Evolutionary conservation across 2,113 vertebrate species (phyloP).

Genomic region (Psammodynastes pulverulentus): DNA sequence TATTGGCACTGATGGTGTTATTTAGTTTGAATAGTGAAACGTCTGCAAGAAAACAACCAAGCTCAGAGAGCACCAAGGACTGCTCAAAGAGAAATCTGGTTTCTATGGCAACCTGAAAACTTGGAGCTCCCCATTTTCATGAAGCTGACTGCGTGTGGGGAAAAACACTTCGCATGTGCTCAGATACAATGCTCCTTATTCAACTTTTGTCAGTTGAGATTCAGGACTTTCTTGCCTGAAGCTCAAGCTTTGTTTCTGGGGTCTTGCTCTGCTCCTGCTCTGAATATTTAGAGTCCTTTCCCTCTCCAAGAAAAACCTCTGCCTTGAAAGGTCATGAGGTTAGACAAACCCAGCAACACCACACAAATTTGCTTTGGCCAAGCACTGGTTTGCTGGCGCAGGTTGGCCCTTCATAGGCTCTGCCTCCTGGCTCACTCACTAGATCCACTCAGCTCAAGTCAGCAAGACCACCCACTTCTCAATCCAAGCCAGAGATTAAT

Average conservation of each 20-base stretch:
- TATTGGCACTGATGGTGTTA: background rate
- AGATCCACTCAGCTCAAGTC: background rate
- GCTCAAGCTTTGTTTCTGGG: background rate
- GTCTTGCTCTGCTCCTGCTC: background rate
- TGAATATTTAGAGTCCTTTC: background rate
- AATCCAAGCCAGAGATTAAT: background rate
- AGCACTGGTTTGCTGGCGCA: background rate
- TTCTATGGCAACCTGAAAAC: background rate
- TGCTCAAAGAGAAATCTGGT: background rate
- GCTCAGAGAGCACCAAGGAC: background rate
- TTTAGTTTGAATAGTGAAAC: background rate
- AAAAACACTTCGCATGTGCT: background rate
- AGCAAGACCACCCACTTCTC: constrained; percentile 5
- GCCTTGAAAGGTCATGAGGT: background rate
- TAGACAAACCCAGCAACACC: constrained; percentile 27
- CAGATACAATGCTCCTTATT: background rate
- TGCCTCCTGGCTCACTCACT: background rate
- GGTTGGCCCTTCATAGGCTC: background rate
- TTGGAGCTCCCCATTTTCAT: background rate
- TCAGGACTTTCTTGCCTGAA: background rate
- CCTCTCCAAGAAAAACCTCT: background rate
- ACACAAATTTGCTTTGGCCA: constrained; percentile 22
- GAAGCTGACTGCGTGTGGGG: no score
- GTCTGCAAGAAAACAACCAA: background rate
- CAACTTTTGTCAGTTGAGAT: background rate